These are phyloP conservation scores for Acrocephalus scirpaceus DNA, from an alignment of 2,797 vertebrate species.

Conservation along the genomic window DNA sequence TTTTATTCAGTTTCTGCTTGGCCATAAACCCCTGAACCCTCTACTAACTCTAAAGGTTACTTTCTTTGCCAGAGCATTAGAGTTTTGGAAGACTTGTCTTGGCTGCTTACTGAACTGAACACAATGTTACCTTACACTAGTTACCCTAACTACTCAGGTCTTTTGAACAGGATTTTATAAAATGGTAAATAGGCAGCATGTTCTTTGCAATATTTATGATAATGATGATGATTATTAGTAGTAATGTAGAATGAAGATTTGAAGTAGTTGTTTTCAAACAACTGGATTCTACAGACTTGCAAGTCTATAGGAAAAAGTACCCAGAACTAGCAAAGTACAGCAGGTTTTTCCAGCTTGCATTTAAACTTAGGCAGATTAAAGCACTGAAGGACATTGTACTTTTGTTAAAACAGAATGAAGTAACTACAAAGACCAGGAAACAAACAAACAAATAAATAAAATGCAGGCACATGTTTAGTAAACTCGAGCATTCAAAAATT, in stretches of 20 bases:
- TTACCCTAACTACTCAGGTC: neutral
- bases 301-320: neutral
- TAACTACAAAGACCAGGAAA: neutral
- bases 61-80: neutral
- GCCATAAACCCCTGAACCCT: neutral
- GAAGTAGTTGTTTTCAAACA: neutral
- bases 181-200: neutral
- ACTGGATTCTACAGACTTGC: neutral
- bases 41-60: neutral
- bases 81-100: neutral
- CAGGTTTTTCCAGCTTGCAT: neutral
- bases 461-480: neutral
- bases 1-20: neutral
- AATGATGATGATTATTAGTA: neutral
- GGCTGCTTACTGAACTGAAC: neutral
- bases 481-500: constrained; percentile 17
- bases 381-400: neutral
- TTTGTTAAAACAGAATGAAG: neutral
- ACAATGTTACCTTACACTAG: neutral
- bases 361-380: neutral
- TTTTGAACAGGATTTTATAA: neutral
- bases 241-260: neutral
- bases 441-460: neutral
- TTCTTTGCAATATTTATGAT: neutral
- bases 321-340: neutral